phyloP scores from a whole-genome alignment of 2,888 invertebrate genomes.

The Rhyacophila evoluta region DNA sequence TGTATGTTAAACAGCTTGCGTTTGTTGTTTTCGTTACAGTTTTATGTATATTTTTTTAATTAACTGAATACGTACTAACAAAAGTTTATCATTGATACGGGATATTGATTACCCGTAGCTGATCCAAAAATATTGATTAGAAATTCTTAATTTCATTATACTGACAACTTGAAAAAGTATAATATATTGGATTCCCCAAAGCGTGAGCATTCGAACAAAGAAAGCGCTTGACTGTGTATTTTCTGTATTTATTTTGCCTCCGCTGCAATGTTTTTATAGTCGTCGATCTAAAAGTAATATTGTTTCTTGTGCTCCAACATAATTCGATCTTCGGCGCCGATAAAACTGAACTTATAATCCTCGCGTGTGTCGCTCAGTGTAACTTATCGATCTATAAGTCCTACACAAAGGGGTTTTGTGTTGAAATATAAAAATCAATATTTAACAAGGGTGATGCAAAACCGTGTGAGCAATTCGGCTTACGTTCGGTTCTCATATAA shows the following conservation, averaged over 20 bases:
- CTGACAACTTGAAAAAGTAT: no score
- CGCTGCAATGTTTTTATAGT: not conserved
- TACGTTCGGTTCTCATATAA: no score
- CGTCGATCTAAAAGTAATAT: not conserved
- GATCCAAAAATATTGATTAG: no score
- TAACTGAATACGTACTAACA: no score
- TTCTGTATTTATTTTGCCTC: not conserved
- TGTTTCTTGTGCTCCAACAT: constrained; percentile 16
- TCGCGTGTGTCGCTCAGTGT: constrained; percentile 6
- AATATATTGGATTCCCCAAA: no score
- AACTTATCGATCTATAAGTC: constrained; percentile 7
- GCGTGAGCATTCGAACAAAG: no score
- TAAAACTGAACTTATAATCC: not conserved
- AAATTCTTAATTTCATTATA: no score
- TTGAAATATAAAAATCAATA: constrained; percentile 14
- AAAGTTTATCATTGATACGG: no score
- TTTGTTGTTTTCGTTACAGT: no score
- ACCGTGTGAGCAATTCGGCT: not conserved
- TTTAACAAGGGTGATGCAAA: not conserved
- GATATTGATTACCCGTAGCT: no score
- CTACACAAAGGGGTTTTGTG: constrained; percentile 2
- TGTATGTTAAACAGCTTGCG: no score
- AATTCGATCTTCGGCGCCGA: constrained; percentile 9
- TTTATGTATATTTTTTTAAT: no score
- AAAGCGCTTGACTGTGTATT: not conserved